A percentile compares a stretch with the other conserved stretches of the same genome.
Conservation (phyloP, 2,888 invertebrate species). For the Helobdella robusta region DNA sequence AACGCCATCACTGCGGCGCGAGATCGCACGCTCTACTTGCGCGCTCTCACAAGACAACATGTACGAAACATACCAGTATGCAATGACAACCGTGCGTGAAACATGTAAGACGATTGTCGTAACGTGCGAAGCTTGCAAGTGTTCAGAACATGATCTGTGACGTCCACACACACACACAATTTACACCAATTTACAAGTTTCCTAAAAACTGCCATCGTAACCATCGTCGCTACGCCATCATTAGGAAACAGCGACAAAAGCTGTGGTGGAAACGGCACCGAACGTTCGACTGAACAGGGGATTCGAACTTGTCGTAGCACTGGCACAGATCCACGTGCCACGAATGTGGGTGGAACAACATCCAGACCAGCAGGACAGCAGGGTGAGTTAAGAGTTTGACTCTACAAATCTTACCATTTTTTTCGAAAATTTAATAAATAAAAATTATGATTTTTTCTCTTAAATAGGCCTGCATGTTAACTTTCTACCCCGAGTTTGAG, state of each 20-base stretch:
- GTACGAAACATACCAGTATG: no score
- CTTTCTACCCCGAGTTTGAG: constrained; percentile 52
- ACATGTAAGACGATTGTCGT: no score
- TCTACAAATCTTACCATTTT: background rate
- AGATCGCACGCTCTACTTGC: no score
- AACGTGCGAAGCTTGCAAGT: no score
- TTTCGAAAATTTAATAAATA: background rate
- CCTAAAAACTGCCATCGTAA: no score
- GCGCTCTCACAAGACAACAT: no score
- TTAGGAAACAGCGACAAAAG: constrained; percentile 45
- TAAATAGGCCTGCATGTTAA: constrained; percentile 49
- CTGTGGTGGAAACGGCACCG: constrained; percentile 43
- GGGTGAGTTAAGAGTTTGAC: constrained; percentile 16
- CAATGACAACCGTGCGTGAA: no score
- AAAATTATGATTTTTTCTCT: constrained; percentile 13
- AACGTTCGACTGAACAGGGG: constrained; percentile 39
- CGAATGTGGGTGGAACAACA: constrained; percentile 50
- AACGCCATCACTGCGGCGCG: no score
- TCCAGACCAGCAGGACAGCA: constrained; percentile 35
- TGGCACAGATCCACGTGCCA: constrained; percentile 50
- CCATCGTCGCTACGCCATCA: no score
- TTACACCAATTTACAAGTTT: no score
- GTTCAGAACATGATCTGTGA: no score
- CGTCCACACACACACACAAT: no score
- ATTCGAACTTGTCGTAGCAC: constrained; percentile 49